Base-by-base conservation (phyloP, 2,113 vertebrate species). In the Craseonycteris thonglongyai region DNA sequence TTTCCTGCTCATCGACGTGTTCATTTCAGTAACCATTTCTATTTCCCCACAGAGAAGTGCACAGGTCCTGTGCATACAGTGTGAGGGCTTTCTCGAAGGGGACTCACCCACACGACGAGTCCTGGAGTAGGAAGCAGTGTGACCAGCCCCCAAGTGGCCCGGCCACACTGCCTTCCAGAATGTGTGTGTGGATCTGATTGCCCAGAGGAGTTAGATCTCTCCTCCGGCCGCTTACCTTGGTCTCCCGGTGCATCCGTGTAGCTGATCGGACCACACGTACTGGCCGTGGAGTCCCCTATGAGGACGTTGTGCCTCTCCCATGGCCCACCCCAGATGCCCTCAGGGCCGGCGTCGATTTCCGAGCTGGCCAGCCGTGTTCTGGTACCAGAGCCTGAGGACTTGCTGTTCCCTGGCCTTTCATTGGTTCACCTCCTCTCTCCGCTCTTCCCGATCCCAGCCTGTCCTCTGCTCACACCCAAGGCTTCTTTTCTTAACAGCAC, bases 161-260 rank as follows among this genome's bases (percentile, higher is more conserved):
- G 0, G 1, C 14, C 4, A 0, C 0, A 24, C 58, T 14, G 9
- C 10, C 19, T 3, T 24, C 35, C n/a, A 14, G 49, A 7, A 5
- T 0, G 11, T 0, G 1, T 1, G 0, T 15, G 35, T 3, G 0
- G 0, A 0, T 42, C 2, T 33, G 35, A 19, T 15, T 33, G 58
- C 33, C 35, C 28, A 1, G 26, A 0, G 2, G 30, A 3, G 12
- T 5, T 3, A 6, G 10, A 0, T 6, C 19, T 30, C 35, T 13
- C 16, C 2, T 30, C 15, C 54, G 16, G n/a, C 0, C 30, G 11
- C 19, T 12, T 0, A 2, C 16, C 49, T 40, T 0, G 14, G 45
- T 4, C 47, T 15, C 78, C 6, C 0, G 42, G 66, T 5, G 11
- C 11, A 0, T 33, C 21, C 1, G 0, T 6, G 33, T 0, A 14